Evolutionary conservation across 2,888 invertebrate genomes (phyloP).

Genomic region (Drymonia ruficornis): DNA sequence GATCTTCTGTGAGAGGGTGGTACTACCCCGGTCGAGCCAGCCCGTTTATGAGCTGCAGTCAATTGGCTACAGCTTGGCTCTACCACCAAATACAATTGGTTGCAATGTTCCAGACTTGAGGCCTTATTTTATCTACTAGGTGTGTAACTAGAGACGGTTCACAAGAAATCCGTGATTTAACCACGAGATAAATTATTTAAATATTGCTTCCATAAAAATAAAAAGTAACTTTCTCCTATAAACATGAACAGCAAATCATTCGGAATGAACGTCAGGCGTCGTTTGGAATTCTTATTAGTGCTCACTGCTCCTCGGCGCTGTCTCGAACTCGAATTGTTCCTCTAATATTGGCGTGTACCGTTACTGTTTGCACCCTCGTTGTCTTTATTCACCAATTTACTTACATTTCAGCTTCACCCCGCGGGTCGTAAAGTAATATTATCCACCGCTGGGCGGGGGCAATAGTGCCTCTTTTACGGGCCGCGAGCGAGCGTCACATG

Average conservation of each 20-base stretch:
- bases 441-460: constrained; percentile 80
- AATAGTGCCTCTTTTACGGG: constrained; percentile 84
- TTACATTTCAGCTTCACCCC: constrained; percentile 78
- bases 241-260: constrained; percentile 28
- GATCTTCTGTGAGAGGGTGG: no score
- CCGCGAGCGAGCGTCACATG: constrained; percentile 83
- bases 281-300: constrained; percentile 25
- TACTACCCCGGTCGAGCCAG: no score
- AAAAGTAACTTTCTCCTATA: constrained; percentile 7
- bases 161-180: no score
- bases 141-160: no score
- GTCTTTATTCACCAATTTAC: constrained; percentile 83
- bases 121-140: no score
- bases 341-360: constrained; percentile 45
- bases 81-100: no score
- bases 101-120: no score
- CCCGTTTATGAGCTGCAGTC: no score
- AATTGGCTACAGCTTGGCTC: no score
- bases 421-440: constrained; percentile 83
- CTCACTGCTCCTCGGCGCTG: constrained; percentile 15
- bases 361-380: constrained; percentile 59
- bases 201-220: not conserved
- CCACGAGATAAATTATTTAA: not conserved
- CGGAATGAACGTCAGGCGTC: constrained; percentile 29
- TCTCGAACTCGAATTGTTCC: constrained; percentile 33